phyloP scores from a whole-genome alignment of 2,888 invertebrate species.

The Ochropacha duplaris region DNA sequence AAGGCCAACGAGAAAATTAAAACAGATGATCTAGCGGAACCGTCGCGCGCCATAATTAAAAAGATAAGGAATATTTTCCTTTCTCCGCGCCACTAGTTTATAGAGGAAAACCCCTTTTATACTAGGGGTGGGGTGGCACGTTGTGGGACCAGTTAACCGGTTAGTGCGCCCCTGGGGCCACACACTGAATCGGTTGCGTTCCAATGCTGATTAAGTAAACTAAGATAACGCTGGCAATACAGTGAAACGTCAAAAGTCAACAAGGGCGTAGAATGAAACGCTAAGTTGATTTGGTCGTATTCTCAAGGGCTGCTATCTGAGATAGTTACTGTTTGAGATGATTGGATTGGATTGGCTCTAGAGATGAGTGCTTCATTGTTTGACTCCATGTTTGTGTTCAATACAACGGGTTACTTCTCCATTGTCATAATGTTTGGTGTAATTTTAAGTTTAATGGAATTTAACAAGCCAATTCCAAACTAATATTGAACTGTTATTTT shows the following conservation, averaged over 20 bases:
- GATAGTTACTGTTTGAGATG: slow-evolving; percentile 78
- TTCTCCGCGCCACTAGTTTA: slow-evolving; percentile 43
- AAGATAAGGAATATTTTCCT: slow-evolving; percentile 82
- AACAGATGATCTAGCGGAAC: slow-evolving; percentile 78
- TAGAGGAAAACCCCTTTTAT: slow-evolving; percentile 69
- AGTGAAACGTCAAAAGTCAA: slow-evolving; percentile 79
- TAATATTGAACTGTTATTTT: neutral
- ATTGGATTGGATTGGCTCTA: slow-evolving; percentile 79
- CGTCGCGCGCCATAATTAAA: slow-evolving; percentile 77
- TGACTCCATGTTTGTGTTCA: slow-evolving; percentile 49
- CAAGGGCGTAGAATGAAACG: slow-evolving; percentile 74
- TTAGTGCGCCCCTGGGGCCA: slow-evolving; percentile 73
- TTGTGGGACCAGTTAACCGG: slow-evolving; percentile 65
- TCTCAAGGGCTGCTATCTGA: slow-evolving; percentile 77
- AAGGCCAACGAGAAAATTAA: slow-evolving; percentile 71
- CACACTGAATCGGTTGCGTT: slow-evolving; percentile 65
- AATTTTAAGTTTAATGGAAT: slow-evolving; percentile 1
- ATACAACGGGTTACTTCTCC: slow-evolving; percentile 6
- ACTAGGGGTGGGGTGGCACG: slow-evolving; percentile 35
- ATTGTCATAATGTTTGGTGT: neutral
- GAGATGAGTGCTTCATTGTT: slow-evolving; percentile 68
- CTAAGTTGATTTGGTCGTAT: slow-evolving; percentile 77
- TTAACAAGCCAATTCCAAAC: neutral
- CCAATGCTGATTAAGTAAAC: slow-evolving; percentile 80
- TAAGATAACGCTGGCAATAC: slow-evolving; percentile 78